These are phyloP conservation scores for Drosophila birchii DNA, from an alignment of 2,888 invertebrate species.

Conservation along the genomic window DNA sequence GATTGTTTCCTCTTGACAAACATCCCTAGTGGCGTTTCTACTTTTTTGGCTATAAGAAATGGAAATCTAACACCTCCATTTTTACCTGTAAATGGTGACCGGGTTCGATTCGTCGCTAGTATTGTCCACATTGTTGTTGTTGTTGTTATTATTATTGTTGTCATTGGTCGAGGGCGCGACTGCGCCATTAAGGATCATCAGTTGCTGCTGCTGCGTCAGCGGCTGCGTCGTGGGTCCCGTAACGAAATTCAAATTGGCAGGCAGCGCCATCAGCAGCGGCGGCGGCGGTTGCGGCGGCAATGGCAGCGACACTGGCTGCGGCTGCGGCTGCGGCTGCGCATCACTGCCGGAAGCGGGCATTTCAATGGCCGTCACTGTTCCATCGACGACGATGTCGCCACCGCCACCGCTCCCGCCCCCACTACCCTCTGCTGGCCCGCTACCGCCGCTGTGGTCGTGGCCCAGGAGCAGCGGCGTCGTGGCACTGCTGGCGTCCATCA, in stretches of 20 bases:
- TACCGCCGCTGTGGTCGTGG: constrained; percentile 47
- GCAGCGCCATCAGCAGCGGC: constrained; percentile 77
- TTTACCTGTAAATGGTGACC: constrained; percentile 95
- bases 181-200: constrained; percentile 36
- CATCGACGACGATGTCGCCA: constrained; percentile 6
- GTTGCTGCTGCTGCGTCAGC: constrained; percentile 38
- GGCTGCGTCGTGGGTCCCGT: constrained; percentile 58
- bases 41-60: background rate
- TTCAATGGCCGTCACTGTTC: constrained; percentile 31
- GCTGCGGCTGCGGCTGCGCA: background rate
- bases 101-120: constrained; percentile 94
- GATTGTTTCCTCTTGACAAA: background rate
- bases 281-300: constrained; percentile 81
- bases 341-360: constrained; percentile 23
- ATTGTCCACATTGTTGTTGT: constrained; percentile 91
- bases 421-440: constrained; percentile 19
- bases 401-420: constrained; percentile 1
- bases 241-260: constrained; percentile 63
- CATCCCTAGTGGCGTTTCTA: background rate
- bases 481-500: constrained; percentile 55
- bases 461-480: constrained; percentile 71
- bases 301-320: constrained; percentile 9
- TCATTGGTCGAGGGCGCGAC: constrained; percentile 48
- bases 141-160: constrained; percentile 85
- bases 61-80: background rate